Evolutionary conservation across 2,888 invertebrate species (phyloP).

Genomic region (Onchidella celtica): DNA sequence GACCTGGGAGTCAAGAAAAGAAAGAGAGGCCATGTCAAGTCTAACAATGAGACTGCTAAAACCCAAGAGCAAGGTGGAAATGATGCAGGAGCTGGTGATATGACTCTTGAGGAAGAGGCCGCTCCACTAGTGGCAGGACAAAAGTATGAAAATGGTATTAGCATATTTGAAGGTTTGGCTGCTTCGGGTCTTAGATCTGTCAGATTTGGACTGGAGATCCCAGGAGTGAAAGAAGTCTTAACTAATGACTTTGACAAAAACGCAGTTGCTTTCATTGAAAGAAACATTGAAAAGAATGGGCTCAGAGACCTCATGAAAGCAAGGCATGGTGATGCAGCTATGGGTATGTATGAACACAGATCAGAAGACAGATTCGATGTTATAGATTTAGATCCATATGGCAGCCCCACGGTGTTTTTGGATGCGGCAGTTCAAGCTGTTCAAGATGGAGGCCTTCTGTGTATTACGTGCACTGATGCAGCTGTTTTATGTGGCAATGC

Average conservation of each 20-base stretch:
- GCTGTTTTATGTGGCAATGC: slow-evolving; percentile 94
- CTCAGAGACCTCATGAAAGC: slow-evolving; percentile 88
- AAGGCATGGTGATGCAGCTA: slow-evolving; percentile 90
- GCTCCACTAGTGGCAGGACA: slow-evolving; percentile 61
- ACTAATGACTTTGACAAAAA: slow-evolving; percentile 93
- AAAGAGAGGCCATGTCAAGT: slow-evolving; percentile 35
- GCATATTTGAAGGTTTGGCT: slow-evolving; percentile 94
- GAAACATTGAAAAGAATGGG: slow-evolving; percentile 88
- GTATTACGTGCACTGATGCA: slow-evolving; percentile 99
- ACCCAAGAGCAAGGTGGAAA: slow-evolving; percentile 4
- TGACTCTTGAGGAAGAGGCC: not conserved
- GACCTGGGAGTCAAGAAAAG: slow-evolving; percentile 51
- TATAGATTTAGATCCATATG: slow-evolving; percentile 98
- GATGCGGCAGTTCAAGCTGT: slow-evolving; percentile 79
- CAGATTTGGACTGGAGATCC: slow-evolving; percentile 96
- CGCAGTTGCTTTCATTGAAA: slow-evolving; percentile 91
- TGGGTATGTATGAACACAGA: slow-evolving; percentile 83
- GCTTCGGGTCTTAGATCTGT: slow-evolving; percentile 97
- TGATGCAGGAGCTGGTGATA: slow-evolving; percentile 13
- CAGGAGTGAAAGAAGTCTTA: slow-evolving; percentile 86
- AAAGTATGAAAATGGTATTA: slow-evolving; percentile 69
- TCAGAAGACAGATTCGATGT: slow-evolving; percentile 88
- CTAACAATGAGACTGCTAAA: not conserved
- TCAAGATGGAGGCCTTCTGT: slow-evolving; percentile 87
- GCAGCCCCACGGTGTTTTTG: slow-evolving; percentile 95